Percentiles rank a stretch among this genome's conserved stretches.
Conservation (phyloP, 1,140 invertebrate species). For the Drosophila malerkotliana region DNA sequence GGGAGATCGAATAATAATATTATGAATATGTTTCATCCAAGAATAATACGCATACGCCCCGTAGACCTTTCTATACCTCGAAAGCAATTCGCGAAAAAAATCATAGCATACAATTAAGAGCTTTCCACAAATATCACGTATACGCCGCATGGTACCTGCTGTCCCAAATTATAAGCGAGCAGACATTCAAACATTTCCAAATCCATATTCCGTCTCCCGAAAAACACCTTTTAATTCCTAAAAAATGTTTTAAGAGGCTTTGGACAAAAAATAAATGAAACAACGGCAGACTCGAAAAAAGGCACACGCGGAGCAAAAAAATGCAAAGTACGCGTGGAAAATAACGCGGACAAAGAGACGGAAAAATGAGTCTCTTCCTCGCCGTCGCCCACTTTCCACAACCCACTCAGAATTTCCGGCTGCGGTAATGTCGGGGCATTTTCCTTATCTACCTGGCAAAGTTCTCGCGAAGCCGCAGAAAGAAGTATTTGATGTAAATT, state of each 20-base stretch:
- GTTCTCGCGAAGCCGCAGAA: constrained; percentile 3
- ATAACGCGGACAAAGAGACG: constrained; percentile 16
- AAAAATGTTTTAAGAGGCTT: constrained; percentile 64
- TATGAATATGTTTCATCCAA: not conserved
- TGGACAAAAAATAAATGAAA: constrained; percentile 25
- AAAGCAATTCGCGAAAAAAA: not conserved
- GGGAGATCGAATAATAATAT: not conserved
- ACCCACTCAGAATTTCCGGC: not conserved
- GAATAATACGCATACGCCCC: not conserved
- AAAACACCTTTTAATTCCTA: constrained; percentile 31
- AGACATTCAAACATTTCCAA: constrained; percentile 13
- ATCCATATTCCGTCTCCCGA: not conserved
- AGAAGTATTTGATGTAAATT: constrained; percentile 19
- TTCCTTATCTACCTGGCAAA: constrained; percentile 28
- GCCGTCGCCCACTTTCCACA: not conserved
- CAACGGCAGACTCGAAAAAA: constrained; percentile 12
- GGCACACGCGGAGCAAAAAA: constrained; percentile 6
- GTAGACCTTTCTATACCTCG: not conserved
- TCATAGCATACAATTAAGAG: not conserved
- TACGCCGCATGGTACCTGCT: constrained; percentile 58
- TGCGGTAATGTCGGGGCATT: constrained; percentile 29
- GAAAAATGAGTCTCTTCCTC: constrained; percentile 16
- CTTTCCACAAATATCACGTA: not conserved
- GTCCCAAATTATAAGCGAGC: constrained; percentile 38
- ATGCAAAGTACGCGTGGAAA: constrained; percentile 18